Percentiles rank a stretch among this genome's conserved stretches.
Conservation (phyloP, 2,888 invertebrate species). For the Drosophila kuntzei region DNA sequence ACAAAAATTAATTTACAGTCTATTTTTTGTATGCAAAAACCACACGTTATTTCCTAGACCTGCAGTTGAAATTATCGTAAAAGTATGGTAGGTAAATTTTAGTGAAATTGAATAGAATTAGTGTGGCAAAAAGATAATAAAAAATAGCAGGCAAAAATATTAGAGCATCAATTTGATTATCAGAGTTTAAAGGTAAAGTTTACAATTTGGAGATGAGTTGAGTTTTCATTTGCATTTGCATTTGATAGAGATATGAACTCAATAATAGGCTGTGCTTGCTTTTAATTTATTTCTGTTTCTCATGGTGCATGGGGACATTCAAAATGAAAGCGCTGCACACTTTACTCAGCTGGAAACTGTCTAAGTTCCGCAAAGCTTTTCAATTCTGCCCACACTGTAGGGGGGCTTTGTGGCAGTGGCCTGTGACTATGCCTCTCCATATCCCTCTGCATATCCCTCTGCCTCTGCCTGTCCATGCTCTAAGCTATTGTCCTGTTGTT, state of each 20-base stretch:
- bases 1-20: conserved; percentile 4
- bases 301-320: background rate
- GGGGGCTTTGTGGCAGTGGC: conserved; percentile 15
- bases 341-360: conserved; percentile 43
- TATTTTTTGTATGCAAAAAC: no score
- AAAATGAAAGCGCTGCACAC: conserved; percentile 17
- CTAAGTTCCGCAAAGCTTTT: conserved; percentile 15
- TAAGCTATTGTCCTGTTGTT: conserved; percentile 24
- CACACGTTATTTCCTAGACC: background rate
- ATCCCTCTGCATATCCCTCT: background rate
- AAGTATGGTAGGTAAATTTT: background rate
- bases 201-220: background rate
- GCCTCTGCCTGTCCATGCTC: background rate
- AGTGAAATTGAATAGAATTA: background rate
- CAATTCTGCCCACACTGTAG: conserved; percentile 16
- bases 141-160: background rate
- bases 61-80: background rate
- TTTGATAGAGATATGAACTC: conserved; percentile 12
- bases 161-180: no score
- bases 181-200: background rate
- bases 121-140: background rate
- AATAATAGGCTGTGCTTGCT: conserved; percentile 1
- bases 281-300: conserved; percentile 7
- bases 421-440: conserved; percentile 5
- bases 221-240: background rate